Conservation (phyloP, 2,113 vertebrate species). For the Cygnus buccinator region DNA sequence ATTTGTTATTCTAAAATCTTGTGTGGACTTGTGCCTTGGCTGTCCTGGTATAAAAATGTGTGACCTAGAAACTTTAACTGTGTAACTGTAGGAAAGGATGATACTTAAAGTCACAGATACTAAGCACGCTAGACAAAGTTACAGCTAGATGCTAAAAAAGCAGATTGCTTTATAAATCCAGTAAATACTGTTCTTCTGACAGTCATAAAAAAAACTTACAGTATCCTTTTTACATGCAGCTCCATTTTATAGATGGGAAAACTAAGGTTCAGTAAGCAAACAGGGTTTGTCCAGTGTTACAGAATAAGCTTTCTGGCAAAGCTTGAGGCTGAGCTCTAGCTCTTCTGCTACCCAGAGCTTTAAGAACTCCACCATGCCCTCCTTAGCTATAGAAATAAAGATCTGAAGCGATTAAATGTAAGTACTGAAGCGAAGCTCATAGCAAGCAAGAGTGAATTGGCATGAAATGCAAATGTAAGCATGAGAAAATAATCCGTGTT, state of each 20-base stretch:
- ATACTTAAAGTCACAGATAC: neutral
- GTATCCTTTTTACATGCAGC: neutral
- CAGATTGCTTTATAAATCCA: neutral
- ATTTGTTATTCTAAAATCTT: constrained; percentile 3
- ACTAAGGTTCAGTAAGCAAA: neutral
- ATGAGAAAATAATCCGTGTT: constrained; percentile 66
- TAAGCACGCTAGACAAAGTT: neutral
- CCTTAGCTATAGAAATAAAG: constrained; percentile 37
- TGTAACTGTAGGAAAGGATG: neutral
- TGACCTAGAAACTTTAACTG: neutral
- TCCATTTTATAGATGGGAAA: neutral
- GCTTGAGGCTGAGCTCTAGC: neutral
- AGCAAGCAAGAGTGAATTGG: constrained; percentile 38
- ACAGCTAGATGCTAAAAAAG: neutral
- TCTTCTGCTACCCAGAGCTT: neutral
- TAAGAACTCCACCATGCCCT: neutral
- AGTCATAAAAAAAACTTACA: neutral
- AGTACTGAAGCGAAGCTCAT: constrained; percentile 18
- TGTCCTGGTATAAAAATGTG: neutral
- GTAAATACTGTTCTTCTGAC: neutral
- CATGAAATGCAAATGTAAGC: constrained; percentile 73
- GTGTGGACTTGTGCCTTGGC: neutral
- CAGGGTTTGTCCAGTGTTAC: neutral
- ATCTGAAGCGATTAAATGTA: constrained; percentile 9
- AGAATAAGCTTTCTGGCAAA: neutral